These are phyloP conservation scores for Aphelinus atriplicis DNA, from an alignment of 1,140 invertebrate genomes.

Conservation along the genomic window DNA sequence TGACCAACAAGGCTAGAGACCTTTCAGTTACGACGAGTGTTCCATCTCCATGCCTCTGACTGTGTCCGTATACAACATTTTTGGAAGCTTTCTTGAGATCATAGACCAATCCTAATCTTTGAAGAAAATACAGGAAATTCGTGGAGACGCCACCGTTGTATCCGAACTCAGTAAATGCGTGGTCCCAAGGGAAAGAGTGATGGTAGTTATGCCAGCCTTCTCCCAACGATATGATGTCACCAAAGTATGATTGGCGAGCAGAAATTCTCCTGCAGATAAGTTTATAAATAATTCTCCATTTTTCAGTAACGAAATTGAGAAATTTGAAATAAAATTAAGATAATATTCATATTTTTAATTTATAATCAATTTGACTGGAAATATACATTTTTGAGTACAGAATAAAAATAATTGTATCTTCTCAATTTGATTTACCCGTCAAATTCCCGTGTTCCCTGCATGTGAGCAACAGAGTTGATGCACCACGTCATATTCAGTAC, in stretches of 20 bases:
- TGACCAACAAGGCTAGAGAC: too few relatives aligned
- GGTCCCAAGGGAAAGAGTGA: neutral
- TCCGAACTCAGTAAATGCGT: neutral
- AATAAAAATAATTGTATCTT: too few relatives aligned
- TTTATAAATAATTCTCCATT: too few relatives aligned
- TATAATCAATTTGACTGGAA: too few relatives aligned
- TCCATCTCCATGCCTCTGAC: conserved; percentile 78
- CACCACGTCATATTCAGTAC: conserved; percentile 75
- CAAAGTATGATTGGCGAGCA: conserved; percentile 67
- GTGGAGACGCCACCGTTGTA: conserved; percentile 81
- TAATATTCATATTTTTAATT: too few relatives aligned
- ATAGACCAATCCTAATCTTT: conserved; percentile 83
- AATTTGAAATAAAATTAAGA: neutral
- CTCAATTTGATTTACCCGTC: conserved; percentile 65
- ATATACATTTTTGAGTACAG: neutral
- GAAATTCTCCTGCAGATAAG: neutral
- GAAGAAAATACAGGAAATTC: conserved; percentile 82
- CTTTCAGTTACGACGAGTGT: conserved; percentile 43
- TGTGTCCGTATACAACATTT: conserved; percentile 73
- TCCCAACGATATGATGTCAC: conserved; percentile 69
- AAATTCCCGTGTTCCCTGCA: conserved; percentile 74
- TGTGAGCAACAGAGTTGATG: conserved; percentile 78
- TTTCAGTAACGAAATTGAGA: too few relatives aligned
- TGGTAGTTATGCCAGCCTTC: conserved; percentile 26
- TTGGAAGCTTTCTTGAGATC: conserved; percentile 81